Evolutionary conservation across 2,797 vertebrate genomes (phyloP), one percentile per base, ranked within the genome.

Genomic region (Rhynchotus rufescens): DNA sequence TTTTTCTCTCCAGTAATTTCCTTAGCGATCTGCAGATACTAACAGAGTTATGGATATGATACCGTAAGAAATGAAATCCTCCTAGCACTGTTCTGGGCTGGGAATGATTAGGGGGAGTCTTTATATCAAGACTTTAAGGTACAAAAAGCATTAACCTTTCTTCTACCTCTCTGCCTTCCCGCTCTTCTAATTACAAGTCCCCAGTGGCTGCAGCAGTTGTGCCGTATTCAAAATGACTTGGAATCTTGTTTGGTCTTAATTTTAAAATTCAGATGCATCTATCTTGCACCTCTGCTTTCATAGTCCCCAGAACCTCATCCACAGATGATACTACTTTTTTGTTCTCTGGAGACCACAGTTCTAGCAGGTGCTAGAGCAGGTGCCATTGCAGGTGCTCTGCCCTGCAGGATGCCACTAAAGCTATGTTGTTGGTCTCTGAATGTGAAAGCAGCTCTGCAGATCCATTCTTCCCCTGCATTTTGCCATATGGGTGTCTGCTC

Each of bases 381-480:
- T 56, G 52, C 52, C n/a, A n/a, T 56, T n/a, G 44, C 92, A 95
- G 93, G 87, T 95, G 93, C 82, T 94, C 0, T 0, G 67, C 91
- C 73, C 85, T 84, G 94, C 84, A 85, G 87, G 92, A 49, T 67
- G 72, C 85, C 56, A 71, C 15, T 84, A 79, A 86, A 94, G 80
- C 75, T 82, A 66, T 86, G 64, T 52, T 42, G 7, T 79, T 87
- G 60, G n/a, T 84, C 32, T 86, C 92, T 86, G 79, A 84, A 92
- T 79, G 74, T 91, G 94, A 93, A 95, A 94, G 80, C 64, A 86
- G 1, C 85, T 86, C 82, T 22, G 60, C 69, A 74, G 78, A 61
- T 44, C 71, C 64, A 71, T 88, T 72, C 56, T 86, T 76, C 52
- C 40, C 57, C 67, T 92, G 71, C 15, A 64, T 90, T 81, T 87